A percentile compares a stretch with the other conserved stretches of the same genome.
phyloP scores from a whole-genome alignment of 2,797 vertebrate genomes.

The Spheniscus humboldti region DNA sequence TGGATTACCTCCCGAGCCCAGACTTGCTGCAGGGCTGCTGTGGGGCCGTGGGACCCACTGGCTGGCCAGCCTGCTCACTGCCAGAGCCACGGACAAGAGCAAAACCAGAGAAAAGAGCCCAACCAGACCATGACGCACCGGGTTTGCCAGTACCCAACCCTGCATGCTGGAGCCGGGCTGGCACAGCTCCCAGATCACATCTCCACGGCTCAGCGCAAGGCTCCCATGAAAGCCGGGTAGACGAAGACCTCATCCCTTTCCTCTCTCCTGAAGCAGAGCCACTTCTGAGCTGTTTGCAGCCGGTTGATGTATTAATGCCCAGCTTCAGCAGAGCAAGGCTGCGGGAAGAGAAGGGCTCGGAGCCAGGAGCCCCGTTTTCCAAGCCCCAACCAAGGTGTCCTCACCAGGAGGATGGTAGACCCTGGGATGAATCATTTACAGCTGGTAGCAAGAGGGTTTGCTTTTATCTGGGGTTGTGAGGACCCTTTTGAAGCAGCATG shows the following conservation, averaged over 20 bases:
- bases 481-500: background rate
- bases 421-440: background rate
- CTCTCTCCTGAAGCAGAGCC: background rate
- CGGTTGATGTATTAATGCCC: background rate
- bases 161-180: fast-evolving
- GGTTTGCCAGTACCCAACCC: background rate
- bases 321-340: background rate
- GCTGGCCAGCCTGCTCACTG: background rate
- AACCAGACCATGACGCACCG: fast-evolving
- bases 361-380: background rate
- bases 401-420: background rate
- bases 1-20: fast-evolving
- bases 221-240: fast-evolving
- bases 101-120: background rate
- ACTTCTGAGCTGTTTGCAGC: background rate
- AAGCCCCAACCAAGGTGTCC: background rate
- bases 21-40: background rate
- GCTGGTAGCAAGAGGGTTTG: background rate
- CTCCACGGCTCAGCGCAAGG: fast-evolving
- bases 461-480: background rate
- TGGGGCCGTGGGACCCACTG: background rate
- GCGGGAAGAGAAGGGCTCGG: background rate
- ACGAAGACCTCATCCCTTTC: background rate
- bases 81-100: background rate
- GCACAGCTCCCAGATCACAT: background rate